Evolutionary conservation across 2,888 invertebrate species (phyloP).

Genomic region (Meteorus colon): DNA sequence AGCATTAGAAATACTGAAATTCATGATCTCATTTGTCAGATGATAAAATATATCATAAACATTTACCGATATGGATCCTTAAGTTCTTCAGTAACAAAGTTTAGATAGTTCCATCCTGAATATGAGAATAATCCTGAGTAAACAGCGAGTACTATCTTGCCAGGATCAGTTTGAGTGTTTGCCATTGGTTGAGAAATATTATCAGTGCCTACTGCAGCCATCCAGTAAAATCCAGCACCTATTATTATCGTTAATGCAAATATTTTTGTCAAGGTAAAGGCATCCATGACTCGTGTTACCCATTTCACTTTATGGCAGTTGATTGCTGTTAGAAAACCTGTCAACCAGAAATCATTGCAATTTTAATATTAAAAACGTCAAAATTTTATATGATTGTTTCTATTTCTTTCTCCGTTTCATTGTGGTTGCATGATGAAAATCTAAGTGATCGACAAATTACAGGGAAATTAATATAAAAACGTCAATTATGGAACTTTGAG

Average conservation of each 20-base stretch:
- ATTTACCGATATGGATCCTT: conserved; percentile 90
- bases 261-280: conserved; percentile 94
- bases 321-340: conserved; percentile 90
- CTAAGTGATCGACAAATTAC: too few species aligned
- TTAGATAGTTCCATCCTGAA: conserved; percentile 96
- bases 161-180: conserved; percentile 82
- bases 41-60: not conserved
- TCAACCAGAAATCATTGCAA: conserved; percentile 56
- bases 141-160: conserved; percentile 88
- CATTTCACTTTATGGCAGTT: conserved; percentile 97
- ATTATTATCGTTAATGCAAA: conserved; percentile 90
- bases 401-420: too few species aligned
- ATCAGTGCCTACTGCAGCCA: conserved; percentile 82
- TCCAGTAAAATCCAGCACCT: conserved; percentile 85
- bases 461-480: not conserved
- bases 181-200: conserved; percentile 84
- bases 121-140: conserved; percentile 96
- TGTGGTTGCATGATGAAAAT: too few species aligned
- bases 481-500: not conserved
- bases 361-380: not conserved
- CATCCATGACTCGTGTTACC: conserved; percentile 94
- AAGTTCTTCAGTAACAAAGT: conserved; percentile 95
- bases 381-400: not conserved
- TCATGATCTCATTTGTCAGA: not conserved
- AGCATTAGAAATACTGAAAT: not conserved